Conservation (phyloP, 2,888 invertebrate species). For the Strigamia crassipes region DNA sequence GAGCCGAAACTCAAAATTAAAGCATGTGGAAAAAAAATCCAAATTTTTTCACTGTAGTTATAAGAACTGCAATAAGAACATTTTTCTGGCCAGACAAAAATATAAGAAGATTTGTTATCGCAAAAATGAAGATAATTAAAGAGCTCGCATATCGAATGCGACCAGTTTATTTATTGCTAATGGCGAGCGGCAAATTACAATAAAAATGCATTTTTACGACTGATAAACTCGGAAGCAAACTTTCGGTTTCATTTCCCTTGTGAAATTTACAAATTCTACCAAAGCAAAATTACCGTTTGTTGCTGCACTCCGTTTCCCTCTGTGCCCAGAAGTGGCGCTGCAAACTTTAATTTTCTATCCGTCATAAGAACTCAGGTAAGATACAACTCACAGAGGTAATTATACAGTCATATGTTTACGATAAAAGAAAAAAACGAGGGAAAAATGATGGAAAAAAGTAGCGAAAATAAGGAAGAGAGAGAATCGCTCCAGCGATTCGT, state of each 20-base stretch:
- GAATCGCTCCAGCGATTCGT: slow-evolving; percentile 35
- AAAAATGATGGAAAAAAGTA: not conserved
- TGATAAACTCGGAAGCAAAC: slow-evolving; percentile 18
- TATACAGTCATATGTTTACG: slow-evolving; percentile 32
- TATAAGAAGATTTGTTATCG: slow-evolving; percentile 17
- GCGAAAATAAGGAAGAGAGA: slow-evolving; percentile 14
- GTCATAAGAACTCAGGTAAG: slow-evolving; percentile 2
- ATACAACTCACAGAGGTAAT: slow-evolving; percentile 11
- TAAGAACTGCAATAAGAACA: not conserved
- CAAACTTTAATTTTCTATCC: slow-evolving; percentile 22
- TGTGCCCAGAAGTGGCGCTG: not conserved
- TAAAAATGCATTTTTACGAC: slow-evolving; percentile 38
- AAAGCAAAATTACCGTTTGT: not conserved
- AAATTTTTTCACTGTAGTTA: not conserved
- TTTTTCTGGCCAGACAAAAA: not conserved
- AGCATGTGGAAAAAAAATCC: not conserved
- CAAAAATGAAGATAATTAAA: slow-evolving; percentile 38
- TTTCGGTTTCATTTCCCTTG: not conserved
- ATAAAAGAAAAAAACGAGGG: not conserved
- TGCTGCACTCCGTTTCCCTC: not conserved
- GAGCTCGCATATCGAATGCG: slow-evolving; percentile 3
- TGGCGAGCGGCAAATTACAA: slow-evolving; percentile 17
- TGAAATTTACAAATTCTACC: not conserved
- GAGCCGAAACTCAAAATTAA: not conserved
- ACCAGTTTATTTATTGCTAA: slow-evolving; percentile 37